Evolutionary conservation across 2,797 vertebrate species (phyloP), one percentile per base, ranked within the genome.

Genomic region (Coregonus suidteri): DNA sequence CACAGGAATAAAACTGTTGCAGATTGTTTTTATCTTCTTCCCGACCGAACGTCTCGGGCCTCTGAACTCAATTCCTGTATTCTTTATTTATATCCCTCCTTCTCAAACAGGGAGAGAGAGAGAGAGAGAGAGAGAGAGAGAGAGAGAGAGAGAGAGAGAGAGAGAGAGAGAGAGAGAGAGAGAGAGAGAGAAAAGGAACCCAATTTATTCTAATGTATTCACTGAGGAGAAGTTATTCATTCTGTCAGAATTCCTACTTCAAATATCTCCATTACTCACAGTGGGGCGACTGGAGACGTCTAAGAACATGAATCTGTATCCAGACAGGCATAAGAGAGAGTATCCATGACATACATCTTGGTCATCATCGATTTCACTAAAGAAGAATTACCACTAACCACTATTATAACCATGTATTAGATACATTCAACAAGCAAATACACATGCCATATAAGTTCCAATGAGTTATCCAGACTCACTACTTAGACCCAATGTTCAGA

Each of bases 171-270:
- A n/a, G 14, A 6, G 70, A 74, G 64, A 34, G 20, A 66, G 79
- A 83, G 83, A 77, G 69, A 77, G 62, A 78, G 67, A 35, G 25
- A 66, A 82, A 84, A 85, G 79, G 69, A 76, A 75, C 77, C 56
- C n/a, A 65, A 66, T 76, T 74, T 77, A 77, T 77, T 77, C 64
- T 65, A 54, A 71, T 79, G 71, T 30, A 18, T n/a, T 75, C 64
- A 74, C 71, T 67, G 56, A 67, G 52, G 51, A 31, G 31, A 69
- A 69, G 74, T 67, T 64, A 73, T 20, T 76, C 68, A 73, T 52
- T 53, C 15, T 75, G 79, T 51, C 72, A 74, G 71, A 78, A 41
- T 66, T 78, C 67, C 52, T 65, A 77, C 59, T 74, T 78, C 41
- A 53, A 80, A 74, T 72, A 68, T 71, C 64, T 73, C 74, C 16